These are phyloP conservation scores for Octodonta nipae DNA, from an alignment of 2,888 invertebrate species.

Conservation along the genomic window DNA sequence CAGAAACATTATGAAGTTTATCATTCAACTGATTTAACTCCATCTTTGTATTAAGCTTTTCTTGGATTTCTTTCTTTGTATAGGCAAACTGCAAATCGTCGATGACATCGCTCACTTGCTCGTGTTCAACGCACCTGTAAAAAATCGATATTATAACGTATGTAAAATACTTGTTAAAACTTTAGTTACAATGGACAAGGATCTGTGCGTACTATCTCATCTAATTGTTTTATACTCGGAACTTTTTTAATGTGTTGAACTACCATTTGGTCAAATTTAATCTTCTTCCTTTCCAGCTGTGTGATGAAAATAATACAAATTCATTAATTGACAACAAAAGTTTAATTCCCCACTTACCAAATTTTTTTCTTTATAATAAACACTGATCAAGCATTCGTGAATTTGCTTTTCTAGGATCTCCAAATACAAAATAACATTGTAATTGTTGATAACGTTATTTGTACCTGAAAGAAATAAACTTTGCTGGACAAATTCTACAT, in stretches of 20 bases:
- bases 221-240: constrained; percentile 27
- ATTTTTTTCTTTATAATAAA: constrained; percentile 31
- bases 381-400: constrained; percentile 48
- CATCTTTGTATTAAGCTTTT: constrained; percentile 28
- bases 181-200: constrained; percentile 40
- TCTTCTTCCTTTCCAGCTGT: constrained; percentile 19
- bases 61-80: constrained; percentile 28
- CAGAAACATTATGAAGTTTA: constrained; percentile 39
- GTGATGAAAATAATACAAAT: too few relatives aligned
- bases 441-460: constrained; percentile 55
- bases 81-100: constrained; percentile 34
- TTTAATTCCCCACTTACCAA: constrained; percentile 6
- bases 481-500: neutral
- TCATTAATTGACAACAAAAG: too few relatives aligned
- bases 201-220: constrained; percentile 34
- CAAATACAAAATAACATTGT: constrained; percentile 69
- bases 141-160: constrained; percentile 1
- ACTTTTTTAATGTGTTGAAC: constrained; percentile 30
- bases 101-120: constrained; percentile 35
- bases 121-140: constrained; percentile 39
- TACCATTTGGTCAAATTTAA: constrained; percentile 27
- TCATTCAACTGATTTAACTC: constrained; percentile 29
- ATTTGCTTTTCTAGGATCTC: constrained; percentile 68
- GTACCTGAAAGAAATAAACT: constrained; percentile 36
- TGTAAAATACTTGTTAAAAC: neutral